Evolutionary conservation across 2,888 invertebrate genomes (phyloP), one percentile per base, ranked within the genome.

Genomic region (Melangyna quadrimaculata): DNA sequence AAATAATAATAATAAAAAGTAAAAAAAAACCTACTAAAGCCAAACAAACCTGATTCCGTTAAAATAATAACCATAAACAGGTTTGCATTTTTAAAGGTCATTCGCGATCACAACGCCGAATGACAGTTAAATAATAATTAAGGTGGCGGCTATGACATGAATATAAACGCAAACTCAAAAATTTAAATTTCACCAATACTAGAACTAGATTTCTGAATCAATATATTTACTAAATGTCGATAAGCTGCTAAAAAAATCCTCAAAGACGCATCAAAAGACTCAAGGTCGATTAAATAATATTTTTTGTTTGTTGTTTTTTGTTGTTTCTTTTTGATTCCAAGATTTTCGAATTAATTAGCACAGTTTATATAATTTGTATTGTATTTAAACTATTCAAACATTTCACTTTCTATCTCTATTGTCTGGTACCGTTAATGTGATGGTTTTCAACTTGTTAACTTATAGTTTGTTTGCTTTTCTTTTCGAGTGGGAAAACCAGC

Each of bases 331-430:
- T 19, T 32, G 2, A 32, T 14, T 51, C 32, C 51, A 37, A 19
- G 70, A 19, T 51, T 22, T 17, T 63, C 70, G 29, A 67, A 78
- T 73, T 77, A 35, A 65, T 83, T 78, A 74, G 55, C 9, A 17
- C 57, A 24, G 35, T 32, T 83, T 83, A 71, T 74, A 37, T 71
- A 74, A 83, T 48, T 55, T 19, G 2, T 29, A 6, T 43, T 43
- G 19, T 35, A 35, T 55, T 32, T 5, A 51, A 48, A 48, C 8
- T 43, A 45, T 35, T 27, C 12, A 35, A 61, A 32, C 71, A 59
- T 83, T 83, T 83, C 83, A 83, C 83, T 83, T 83, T 83, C 83
- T 83, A 78, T 57, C 83, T 83, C 74, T 57, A 9, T 12, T 24
- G 3, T n/a, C 70, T 48, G 24, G 17, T 78, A 40, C 70, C 71